Percentiles rank a stretch among this genome's conserved stretches.
phyloP scores from a whole-genome alignment of 92 coral and sea anemone genomes.

The Porites rus region DNA sequence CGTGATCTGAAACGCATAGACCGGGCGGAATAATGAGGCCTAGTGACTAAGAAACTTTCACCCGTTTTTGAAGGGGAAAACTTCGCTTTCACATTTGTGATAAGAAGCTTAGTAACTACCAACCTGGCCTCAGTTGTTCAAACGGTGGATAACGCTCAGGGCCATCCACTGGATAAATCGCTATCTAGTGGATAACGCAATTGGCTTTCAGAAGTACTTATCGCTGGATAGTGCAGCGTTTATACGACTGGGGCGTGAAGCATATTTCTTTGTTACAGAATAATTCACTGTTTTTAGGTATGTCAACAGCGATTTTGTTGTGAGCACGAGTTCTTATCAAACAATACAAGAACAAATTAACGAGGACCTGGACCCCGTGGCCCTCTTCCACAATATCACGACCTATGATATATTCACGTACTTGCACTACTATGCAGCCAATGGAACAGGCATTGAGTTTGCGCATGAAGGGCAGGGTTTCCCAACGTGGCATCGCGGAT shows the following conservation, averaged over 20 bases:
- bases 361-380: slow-evolving; percentile 33
- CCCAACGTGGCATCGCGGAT: slow-evolving; percentile 75
- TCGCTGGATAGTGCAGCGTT: too few relatives aligned
- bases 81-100: too few relatives aligned
- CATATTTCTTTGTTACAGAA: not conserved
- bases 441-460: slow-evolving; percentile 66
- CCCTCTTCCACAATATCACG: slow-evolving; percentile 48
- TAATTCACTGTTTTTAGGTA: not conserved
- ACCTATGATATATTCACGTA: slow-evolving; percentile 65
- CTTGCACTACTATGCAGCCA: slow-evolving; percentile 80
- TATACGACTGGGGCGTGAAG: not conserved
- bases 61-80: too few relatives aligned
- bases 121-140: too few relatives aligned
- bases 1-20: too few relatives aligned
- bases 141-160: too few relatives aligned
- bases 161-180: not conserved
- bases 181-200: too few relatives aligned
- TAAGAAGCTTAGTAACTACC: too few relatives aligned
- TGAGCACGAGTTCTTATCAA: slow-evolving; percentile 48
- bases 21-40: too few relatives aligned
- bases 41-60: too few relatives aligned
- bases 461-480: slow-evolving; percentile 82
- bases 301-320: slow-evolving; percentile 60
- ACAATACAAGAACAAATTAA: slow-evolving; percentile 24
- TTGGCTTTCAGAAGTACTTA: too few relatives aligned